Percentiles rank a stretch among this genome's conserved stretches.
These are phyloP conservation scores for Phenganax stokvisi DNA, from an alignment of 92 coral and sea anemone genomes.

Conservation along the genomic window DNA sequence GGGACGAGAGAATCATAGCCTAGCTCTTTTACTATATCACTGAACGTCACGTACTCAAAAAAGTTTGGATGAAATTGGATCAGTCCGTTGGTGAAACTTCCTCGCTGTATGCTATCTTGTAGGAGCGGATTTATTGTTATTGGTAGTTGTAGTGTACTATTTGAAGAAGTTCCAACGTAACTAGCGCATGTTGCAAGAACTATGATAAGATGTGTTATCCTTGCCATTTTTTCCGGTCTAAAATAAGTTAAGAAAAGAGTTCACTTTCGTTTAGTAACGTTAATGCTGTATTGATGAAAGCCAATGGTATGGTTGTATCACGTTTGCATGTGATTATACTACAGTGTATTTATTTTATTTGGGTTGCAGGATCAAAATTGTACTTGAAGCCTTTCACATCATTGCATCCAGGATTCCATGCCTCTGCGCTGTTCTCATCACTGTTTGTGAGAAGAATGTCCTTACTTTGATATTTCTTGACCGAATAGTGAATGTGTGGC, in stretches of 20 bases:
- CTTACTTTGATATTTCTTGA: too few species aligned
- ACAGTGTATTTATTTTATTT: too few species aligned
- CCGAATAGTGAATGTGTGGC: too few species aligned
- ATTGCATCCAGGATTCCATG: too few species aligned
- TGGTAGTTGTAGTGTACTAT: constrained; percentile 20
- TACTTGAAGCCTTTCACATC: too few species aligned
- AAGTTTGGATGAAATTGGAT: background rate
- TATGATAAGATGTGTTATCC: background rate
- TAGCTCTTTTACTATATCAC: constrained; percentile 6
- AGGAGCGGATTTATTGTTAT: constrained; percentile 31
- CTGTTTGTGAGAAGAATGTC: too few species aligned
- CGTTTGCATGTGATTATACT: too few species aligned
- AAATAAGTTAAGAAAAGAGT: background rate
- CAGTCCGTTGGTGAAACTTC: background rate
- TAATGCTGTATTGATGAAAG: background rate
- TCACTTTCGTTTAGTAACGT: background rate
- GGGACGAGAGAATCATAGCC: background rate
- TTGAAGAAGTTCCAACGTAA: background rate
- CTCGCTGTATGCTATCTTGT: constrained; percentile 12
- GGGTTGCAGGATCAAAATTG: too few species aligned
- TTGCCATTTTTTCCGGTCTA: background rate
- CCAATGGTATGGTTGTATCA: too few species aligned
- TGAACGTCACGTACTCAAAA: constrained; percentile 19
- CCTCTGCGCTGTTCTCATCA: too few species aligned
- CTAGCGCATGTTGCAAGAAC: background rate